phyloP scores from a whole-genome alignment of 2,888 invertebrate genomes.

The Drosophila barbarae region DNA sequence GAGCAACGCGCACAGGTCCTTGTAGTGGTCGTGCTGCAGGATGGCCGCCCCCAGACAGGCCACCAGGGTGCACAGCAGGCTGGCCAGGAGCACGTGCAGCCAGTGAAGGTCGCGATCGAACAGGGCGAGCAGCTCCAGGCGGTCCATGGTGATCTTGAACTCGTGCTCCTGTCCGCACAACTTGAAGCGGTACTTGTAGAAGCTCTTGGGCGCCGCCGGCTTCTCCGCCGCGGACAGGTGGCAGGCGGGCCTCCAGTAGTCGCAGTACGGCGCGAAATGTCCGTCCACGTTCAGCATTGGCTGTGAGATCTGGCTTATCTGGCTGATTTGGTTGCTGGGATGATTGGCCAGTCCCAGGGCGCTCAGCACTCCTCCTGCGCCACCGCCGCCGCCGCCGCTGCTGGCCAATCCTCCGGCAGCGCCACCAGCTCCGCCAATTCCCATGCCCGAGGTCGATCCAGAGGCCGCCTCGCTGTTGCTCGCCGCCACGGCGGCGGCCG shows the following conservation, averaged over 20 bases:
- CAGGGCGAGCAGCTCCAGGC: constrained; percentile 93
- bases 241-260: constrained; percentile 79
- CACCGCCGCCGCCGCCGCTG: not conserved
- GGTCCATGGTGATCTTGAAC: constrained; percentile 92
- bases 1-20: constrained; percentile 94
- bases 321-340: constrained; percentile 40
- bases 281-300: constrained; percentile 77
- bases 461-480: constrained; percentile 22
- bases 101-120: constrained; percentile 93
- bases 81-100: constrained; percentile 87
- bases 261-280: constrained; percentile 77
- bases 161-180: constrained; percentile 77
- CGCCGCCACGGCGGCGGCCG: constrained; percentile 35
- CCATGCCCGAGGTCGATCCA: constrained; percentile 30
- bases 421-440: constrained; percentile 3
- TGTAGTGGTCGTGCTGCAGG: constrained; percentile 91
- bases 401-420: constrained; percentile 7
- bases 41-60: constrained; percentile 91
- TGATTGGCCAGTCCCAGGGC: constrained; percentile 33
- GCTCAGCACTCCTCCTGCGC: constrained; percentile 27
- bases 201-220: constrained; percentile 76
- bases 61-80: constrained; percentile 90
- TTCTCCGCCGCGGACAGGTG: constrained; percentile 76
- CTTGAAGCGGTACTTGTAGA: constrained; percentile 79
- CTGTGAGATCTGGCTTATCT: constrained; percentile 49